A percentile compares a stretch with the other conserved stretches of the same genome.
Evolutionary conservation across 2,113 vertebrate genomes (phyloP).

Genomic region (Chloropsis cyanopogon): DNA sequence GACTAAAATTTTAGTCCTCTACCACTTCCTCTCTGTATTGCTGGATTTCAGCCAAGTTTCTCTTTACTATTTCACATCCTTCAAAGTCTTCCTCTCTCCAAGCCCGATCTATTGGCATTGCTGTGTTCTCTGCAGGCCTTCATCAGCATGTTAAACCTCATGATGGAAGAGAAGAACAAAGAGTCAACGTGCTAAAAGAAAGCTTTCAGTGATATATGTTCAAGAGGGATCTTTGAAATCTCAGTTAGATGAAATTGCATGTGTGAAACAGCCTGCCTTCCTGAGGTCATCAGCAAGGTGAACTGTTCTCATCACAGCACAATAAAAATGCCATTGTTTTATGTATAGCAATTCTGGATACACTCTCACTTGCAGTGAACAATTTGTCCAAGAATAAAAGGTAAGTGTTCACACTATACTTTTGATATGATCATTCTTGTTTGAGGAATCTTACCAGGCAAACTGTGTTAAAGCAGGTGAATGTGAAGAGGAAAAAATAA

Average conservation of each 20-base stretch:
- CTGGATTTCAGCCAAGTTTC: background rate
- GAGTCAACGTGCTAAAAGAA: background rate
- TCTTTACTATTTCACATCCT: background rate
- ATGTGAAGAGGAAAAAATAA: background rate
- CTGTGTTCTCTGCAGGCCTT: background rate
- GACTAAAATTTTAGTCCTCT: background rate
- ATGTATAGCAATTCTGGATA: slow-evolving; percentile 31
- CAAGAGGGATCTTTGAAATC: background rate
- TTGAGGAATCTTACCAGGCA: background rate
- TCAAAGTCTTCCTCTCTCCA: background rate
- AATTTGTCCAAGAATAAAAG: slow-evolving; percentile 48
- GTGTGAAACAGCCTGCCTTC: background rate
- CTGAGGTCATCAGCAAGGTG: slow-evolving; percentile 27
- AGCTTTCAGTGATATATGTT: background rate
- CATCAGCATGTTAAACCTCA: background rate
- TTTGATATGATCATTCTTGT: background rate
- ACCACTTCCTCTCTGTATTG: background rate
- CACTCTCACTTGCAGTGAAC: background rate
- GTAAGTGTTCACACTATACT: background rate
- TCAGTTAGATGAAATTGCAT: slow-evolving; percentile 11
- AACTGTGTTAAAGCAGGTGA: background rate
- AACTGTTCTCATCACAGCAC: slow-evolving; percentile 37
- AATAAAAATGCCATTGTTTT: slow-evolving; percentile 51
- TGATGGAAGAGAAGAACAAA: background rate
- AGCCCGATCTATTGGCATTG: background rate